Conservation (phyloP, 2,888 invertebrate genomes). For the Ennomos fuscantarius region DNA sequence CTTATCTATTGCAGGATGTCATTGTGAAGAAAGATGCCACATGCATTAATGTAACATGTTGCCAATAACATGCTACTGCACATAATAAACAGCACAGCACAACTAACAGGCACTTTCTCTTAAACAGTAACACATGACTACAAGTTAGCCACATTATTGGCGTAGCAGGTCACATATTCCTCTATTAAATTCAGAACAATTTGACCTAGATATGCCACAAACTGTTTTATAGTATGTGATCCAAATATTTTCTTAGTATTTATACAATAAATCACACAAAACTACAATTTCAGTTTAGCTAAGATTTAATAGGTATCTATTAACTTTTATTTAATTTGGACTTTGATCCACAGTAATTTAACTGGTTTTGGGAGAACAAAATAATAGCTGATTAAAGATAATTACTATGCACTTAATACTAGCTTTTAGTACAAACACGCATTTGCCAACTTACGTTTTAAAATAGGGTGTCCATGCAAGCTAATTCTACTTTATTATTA, state of each 20-base stretch:
- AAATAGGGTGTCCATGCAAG: conserved; percentile 11
- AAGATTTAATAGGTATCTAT: conserved; percentile 1
- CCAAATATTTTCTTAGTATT: conserved; percentile 6
- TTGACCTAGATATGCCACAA: conserved; percentile 2
- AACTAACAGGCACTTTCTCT: conserved; percentile 21
- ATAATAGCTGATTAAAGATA: conserved; percentile 14
- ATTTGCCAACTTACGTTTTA: conserved; percentile 4
- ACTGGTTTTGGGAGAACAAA: conserved; percentile 12
- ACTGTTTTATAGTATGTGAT: conserved; percentile 1
- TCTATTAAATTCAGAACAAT: conserved; percentile 1
- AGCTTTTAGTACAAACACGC: conserved; percentile 5
- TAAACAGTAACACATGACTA: conserved; percentile 8
- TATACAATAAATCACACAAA: background rate
- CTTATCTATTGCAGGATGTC: conserved; percentile 21
- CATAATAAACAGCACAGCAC: conserved; percentile 25
- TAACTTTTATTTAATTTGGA: conserved; percentile 15
- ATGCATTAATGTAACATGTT: conserved; percentile 15
- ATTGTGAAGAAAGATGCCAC: conserved; percentile 15
- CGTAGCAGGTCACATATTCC: conserved; percentile 12
- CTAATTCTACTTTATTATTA: too few species aligned
- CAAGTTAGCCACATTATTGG: conserved; percentile 8
- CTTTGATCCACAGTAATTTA: conserved; percentile 12
- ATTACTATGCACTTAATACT: conserved; percentile 10
- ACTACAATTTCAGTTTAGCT: background rate
- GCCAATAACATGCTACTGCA: conserved; percentile 19